Evolutionary conservation across 2,888 invertebrate species (phyloP), one percentile per base, ranked within the genome.

Genomic region (Chouioia cunea): DNA sequence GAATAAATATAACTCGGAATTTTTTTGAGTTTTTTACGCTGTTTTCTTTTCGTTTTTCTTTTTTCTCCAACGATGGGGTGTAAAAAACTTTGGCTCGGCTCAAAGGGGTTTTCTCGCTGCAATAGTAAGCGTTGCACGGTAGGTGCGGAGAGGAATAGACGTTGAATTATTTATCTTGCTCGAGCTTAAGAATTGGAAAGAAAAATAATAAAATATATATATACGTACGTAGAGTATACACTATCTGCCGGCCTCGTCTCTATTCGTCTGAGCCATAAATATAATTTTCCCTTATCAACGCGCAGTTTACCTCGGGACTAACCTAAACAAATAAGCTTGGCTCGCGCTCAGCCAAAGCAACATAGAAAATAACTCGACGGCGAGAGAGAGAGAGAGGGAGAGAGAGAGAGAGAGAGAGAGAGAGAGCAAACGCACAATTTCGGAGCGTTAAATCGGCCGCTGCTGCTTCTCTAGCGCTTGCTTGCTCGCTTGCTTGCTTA

Each of bases 211-310:
- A 71, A 64, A 68, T 66, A 70, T 70, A 65, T 70, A 54, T 54
- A 54, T 12, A 36, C 43, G n/a, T 56, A 59, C 46, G 20, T 15
- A 46, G 6, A 58, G n/a, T 56, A 43, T n/a, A 56, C 15, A 16
- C 14, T 65, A 65, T 64, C 70, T 70, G 23, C 56, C 43, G 50
- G 60, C 59, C 70, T 59, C 64, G 46, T 54, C 50, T 54, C 64
- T 59, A 68, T 48, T 71, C 64, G 71, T 57, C 69, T 50, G 53
- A 54, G 75, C 72, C 74, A 75, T 76, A 76, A 76, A 75, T 77
- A 75, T 75, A 72, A 76, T 74, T 74, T 74, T 73, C 71, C 72
- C 77, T 77, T 75, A 77, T 77, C 77, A 75, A 73, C 70, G 70
- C 65, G 54, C 50, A 64, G 62, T 69, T 69, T 69, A 65, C 69